Base-by-base conservation (phyloP, 2,797 vertebrate species). In the Echiichthys vipera region DNA sequence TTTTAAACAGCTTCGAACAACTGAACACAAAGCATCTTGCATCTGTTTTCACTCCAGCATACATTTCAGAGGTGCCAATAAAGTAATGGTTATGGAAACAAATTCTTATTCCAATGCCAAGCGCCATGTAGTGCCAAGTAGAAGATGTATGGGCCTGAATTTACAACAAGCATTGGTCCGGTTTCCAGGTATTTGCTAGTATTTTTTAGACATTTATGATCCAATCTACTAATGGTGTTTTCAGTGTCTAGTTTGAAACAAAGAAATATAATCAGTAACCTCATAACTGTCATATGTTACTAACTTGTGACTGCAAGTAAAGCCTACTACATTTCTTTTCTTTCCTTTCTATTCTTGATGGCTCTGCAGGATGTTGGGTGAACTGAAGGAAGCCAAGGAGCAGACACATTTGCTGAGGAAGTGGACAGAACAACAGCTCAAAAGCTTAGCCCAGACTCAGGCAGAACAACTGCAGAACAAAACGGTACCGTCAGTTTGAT, bases 351-450 rank as follows among this genome's bases (percentile, higher is more conserved):
- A 7, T 62, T 45, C 14, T 7, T 65, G 20, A 4, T 57, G n/a
- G 37, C 17, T 59, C 59, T 79, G 25, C 83, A 97, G 96, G 86
- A 83, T 92, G 78, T 93, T 83, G 43, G 75, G 53, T 22, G 64
- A 87, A 39, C 65, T 95, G 49, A 92, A 74, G 63, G 82, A 93
- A 45, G 43, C 94, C 25, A 93, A 80, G 34, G 90, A 93, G 58
- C 92, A 95, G 87, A 42, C 88, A 1, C 83, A 90, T 45, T 90
- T 71, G 7, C 88, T 95, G 65, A 90, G 59, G 54, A 94, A 84
- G 65, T 93, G 94, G 94, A 88, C 83, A 24, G 94, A 96, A 73
- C 83, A 32, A 0, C 90, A 92, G 67, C 17, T 96, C 70, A 76
- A 80, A 36, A 81, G n/a, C 49, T 84, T 72, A 7, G 59, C 81